A percentile compares a stretch with the other conserved stretches of the same genome.
phyloP scores from a whole-genome alignment of 1,140 invertebrate species.

The Platyscapa corneri region DNA sequence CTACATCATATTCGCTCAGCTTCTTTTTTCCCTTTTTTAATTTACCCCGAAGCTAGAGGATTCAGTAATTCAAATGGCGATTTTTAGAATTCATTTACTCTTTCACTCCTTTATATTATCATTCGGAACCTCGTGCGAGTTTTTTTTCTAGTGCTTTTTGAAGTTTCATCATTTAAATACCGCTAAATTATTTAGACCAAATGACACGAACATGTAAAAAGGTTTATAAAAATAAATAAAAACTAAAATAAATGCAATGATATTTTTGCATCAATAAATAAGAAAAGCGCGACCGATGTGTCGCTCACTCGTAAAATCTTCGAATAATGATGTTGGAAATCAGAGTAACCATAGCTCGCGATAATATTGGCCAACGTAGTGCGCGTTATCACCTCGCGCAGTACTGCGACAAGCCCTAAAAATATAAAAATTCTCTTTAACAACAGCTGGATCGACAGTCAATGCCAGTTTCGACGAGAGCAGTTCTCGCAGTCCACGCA shows the following conservation, averaged over 20 bases:
- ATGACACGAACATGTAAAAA: background rate
- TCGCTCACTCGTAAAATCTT: background rate
- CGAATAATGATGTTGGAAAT: background rate
- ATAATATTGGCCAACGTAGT: background rate
- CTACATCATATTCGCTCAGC: background rate
- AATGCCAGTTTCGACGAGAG: background rate
- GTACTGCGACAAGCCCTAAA: background rate
- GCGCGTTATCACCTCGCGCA: background rate
- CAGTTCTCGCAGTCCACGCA: background rate
- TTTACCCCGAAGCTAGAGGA: background rate
- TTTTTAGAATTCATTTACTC: background rate
- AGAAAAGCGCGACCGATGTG: background rate
- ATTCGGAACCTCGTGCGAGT: background rate
- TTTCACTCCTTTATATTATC: background rate
- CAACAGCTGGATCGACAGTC: background rate
- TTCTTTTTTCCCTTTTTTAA: background rate
- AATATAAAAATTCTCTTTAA: slow-evolving; percentile 35
- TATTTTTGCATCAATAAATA: background rate
- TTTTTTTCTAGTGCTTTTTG: background rate
- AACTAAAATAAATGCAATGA: background rate
- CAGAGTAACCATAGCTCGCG: background rate
- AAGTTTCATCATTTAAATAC: background rate
- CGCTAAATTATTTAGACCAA: background rate
- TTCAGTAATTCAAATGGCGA: slow-evolving; percentile 18
- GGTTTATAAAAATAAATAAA: background rate